phyloP scores from a whole-genome alignment of 64 coral and sea anemone species.

The Astreopora myriophthalma region DNA sequence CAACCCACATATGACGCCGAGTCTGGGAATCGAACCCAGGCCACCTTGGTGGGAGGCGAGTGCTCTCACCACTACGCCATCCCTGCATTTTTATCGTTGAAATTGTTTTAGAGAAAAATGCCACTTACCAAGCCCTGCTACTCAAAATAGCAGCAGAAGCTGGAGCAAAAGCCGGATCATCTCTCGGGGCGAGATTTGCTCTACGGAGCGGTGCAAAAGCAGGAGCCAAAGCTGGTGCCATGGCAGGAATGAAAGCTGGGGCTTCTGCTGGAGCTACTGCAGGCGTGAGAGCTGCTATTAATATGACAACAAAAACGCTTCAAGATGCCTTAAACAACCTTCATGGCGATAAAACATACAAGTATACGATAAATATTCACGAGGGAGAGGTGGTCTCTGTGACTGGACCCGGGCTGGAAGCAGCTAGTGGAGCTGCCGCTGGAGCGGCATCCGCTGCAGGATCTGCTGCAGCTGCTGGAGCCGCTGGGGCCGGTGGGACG shows the following conservation, averaged over 20 bases:
- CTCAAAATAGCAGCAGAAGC: slow-evolving; percentile 14
- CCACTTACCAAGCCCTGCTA: not conserved
- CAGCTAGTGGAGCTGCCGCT: not conserved
- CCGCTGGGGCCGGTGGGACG: not conserved
- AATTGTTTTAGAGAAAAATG: slow-evolving; percentile 13
- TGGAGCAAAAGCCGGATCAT: slow-evolving; percentile 37
- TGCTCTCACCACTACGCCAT: too few species aligned
- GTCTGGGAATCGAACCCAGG: too few species aligned
- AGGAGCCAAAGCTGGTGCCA: slow-evolving; percentile 62
- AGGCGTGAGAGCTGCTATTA: slow-evolving; percentile 56
- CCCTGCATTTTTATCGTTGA: not conserved
- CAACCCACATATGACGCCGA: too few species aligned
- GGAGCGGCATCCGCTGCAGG: not conserved
- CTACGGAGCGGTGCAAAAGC: slow-evolving; percentile 17
- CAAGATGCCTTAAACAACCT: slow-evolving; percentile 20
- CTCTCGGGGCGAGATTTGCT: not conserved
- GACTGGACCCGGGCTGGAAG: not conserved
- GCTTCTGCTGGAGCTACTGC: slow-evolving; percentile 64
- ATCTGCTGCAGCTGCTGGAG: not conserved
- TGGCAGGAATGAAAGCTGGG: slow-evolving; percentile 68
- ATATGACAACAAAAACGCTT: slow-evolving; percentile 17
- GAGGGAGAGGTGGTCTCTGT: not conserved
- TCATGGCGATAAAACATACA: not conserved
- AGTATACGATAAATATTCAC: not conserved
- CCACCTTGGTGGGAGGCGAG: too few species aligned